Evolutionary conservation across 1,140 invertebrate species (phyloP), one percentile per base, ranked within the genome.

Genomic region (Neelides sp.): DNA sequence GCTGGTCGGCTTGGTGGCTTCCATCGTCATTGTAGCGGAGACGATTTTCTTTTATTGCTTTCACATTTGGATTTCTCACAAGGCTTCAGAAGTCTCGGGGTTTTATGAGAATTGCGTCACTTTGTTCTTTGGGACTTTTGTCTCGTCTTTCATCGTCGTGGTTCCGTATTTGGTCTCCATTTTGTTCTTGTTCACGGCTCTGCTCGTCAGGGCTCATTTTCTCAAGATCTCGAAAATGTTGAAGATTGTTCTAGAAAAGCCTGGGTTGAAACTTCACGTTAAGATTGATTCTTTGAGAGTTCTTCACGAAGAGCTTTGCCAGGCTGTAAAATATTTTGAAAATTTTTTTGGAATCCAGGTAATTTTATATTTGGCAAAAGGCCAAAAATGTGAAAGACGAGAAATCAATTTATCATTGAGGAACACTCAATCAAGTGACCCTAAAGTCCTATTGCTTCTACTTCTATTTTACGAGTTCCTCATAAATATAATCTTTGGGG

Each of bases 291-390:
- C 48, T 7, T 15, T 58, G 24, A 41, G 56, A 35, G 37, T 58
- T 19, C 27, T 58, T 17, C 56, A 58, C 41, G 56, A 58, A 30
- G 48, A 58, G 49, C 49, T 58, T 30, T 54, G 51, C 36, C 24
- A 35, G 17, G 47, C 55, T 22, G 55, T 58, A 0, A 44, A 7
- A 23, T 28, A 37, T 41, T 58, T 58, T 39, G 56, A 58, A 35
- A 30, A 44, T 22, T 58, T 54, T 23, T 58, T 58, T 37, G 56
- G 56, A 28, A 17, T 58, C 22, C 56, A 58, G 43, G 55, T 54
- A 28, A 42, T 30, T 7, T 4, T 1, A 48, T 4, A 15, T 32
- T 20, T 7, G 17, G 13, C 22, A 23, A 27, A 43, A 43, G 7
- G 15, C 12, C 19, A 17, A 43, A n/a, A n/a, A n/a, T n/a, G n/a